Conservation (phyloP, 35 echinoderm and acorn worm species). For the Ptychodera flava region DNA sequence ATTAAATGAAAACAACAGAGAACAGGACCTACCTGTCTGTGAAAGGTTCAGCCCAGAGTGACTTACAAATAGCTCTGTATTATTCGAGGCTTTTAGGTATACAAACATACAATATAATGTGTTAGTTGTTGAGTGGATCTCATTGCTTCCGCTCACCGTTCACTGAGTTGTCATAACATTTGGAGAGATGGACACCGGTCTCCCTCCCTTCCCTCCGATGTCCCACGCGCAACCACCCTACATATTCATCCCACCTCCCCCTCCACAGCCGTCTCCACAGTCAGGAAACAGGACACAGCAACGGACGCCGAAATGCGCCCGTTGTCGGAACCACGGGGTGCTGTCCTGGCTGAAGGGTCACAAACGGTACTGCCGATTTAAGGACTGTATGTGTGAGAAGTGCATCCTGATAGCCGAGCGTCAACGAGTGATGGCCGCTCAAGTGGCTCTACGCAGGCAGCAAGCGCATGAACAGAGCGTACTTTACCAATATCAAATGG, state of each 20-base stretch:
- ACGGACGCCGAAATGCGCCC: not conserved
- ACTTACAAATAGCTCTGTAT: not conserved
- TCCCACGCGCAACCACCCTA: not conserved
- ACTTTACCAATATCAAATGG: not conserved
- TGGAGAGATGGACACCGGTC: not conserved
- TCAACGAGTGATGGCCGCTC: not conserved
- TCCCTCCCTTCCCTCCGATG: not conserved
- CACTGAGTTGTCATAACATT: not conserved
- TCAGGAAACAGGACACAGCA: not conserved
- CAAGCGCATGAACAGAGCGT: not conserved
- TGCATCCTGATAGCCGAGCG: not conserved
- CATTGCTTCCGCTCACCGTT: not conserved
- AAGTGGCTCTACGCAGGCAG: not conserved
- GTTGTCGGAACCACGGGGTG: not conserved
- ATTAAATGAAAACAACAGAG: no score
- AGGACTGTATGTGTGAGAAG: not conserved
- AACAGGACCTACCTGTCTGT: not conserved
- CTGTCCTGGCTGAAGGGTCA: not conserved
- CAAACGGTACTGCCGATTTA: not conserved
- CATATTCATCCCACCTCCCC: not conserved
- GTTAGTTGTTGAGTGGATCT: not conserved
- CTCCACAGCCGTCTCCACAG: not conserved
- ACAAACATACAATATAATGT: not conserved
- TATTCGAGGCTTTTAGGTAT: not conserved
- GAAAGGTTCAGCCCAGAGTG: not conserved